phyloP scores from a whole-genome alignment of 2,797 vertebrate genomes.

The Notoglanidium macrostoma region DNA sequence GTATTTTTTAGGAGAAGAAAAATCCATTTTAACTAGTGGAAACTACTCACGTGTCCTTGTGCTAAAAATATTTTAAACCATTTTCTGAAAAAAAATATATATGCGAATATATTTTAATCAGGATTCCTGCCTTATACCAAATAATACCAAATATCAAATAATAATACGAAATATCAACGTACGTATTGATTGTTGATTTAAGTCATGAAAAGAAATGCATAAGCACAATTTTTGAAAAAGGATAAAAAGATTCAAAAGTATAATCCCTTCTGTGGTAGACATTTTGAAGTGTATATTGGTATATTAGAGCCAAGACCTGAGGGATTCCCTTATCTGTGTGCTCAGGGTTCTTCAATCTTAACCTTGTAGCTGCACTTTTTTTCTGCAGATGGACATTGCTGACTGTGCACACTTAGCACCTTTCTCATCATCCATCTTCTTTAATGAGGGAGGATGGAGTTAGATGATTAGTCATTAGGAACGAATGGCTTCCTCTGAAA shows the following conservation, averaged over 20 bases:
- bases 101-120: not conserved
- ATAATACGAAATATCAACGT: not conserved
- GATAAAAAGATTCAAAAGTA: not conserved
- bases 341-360: conserved; percentile 18
- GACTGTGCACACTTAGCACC: conserved; percentile 56
- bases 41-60: not conserved
- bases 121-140: not conserved
- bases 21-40: not conserved
- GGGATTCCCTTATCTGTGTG: conserved; percentile 41
- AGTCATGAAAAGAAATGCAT: not conserved
- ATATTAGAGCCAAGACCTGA: conserved; percentile 9
- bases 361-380: conserved; percentile 32
- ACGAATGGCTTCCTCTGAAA: conserved; percentile 53
- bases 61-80: not conserved
- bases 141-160: no score
- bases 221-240: not conserved
- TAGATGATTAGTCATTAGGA: conserved; percentile 62
- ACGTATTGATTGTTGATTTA: not conserved
- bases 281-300: not conserved
- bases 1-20: no score
- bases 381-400: conserved; percentile 49
- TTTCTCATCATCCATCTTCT: conserved; percentile 56
- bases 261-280: no score
- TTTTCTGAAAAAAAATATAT: not conserved
- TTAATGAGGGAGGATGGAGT: conserved; percentile 60